Evolutionary conservation across 2,888 invertebrate species (phyloP), one percentile per base, ranked within the genome.

Genomic region (Melieria picta): DNA sequence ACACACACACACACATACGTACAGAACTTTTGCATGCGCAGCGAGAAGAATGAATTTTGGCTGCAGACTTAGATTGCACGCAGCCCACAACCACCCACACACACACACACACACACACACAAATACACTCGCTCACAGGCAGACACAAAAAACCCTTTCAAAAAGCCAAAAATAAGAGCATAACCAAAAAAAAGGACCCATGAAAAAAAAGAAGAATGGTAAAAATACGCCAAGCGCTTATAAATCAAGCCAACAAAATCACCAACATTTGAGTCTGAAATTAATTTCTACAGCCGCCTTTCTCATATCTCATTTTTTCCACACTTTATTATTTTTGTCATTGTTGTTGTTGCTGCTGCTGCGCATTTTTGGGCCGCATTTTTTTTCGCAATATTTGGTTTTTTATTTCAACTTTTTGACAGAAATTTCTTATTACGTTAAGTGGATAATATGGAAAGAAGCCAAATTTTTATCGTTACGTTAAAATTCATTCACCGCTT

Each of bases 371-470:
- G n/a, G 7, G 46, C 4, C 30, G 43, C n/a, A 58, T 65, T 69
- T 60, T 65, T 63, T 43, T 30, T 50, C 16, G 30, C 46, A 30
- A 30, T 30, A 2, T 30, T 30, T 30, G 30, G 30, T 30, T 30
- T 30, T 30, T 30, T 30, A 30, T 30, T 30, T 30, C 30, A 30
- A 30, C 30, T 55, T 63, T 67, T 69, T 47, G 60, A 64, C 67
- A 67, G 72, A 77, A 78, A 79, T 79, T 81, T 79, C 81, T 81
- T 80, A 81, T 81, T 81, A 81, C 78, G 77, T 80, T 80, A 81
- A 81, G 80, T 81, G 81, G 79, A 81, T 80, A 78, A 80, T 79
- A 80, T 80, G 80, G 79, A 81, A 79, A 79, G 79, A 79, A 81
- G 81, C 80, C 81, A 81, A 81, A 78, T 76, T 79, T 78, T 79